phyloP scores from a whole-genome alignment of 2,113 vertebrate genomes.

The Eira barbara region DNA sequence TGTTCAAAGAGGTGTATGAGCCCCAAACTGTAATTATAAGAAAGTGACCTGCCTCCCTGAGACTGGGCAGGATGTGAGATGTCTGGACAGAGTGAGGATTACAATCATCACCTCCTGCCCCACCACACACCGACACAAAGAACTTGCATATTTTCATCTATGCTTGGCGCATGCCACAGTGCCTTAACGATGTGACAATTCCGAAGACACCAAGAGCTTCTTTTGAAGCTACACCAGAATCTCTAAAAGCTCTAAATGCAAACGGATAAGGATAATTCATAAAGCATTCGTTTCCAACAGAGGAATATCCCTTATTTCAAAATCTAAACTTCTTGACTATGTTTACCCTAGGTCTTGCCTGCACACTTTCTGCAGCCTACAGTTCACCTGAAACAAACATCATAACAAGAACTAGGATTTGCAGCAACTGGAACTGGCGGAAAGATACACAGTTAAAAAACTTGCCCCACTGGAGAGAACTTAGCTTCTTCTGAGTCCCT shows the following conservation, averaged over 20 bases:
- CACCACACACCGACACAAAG: not conserved
- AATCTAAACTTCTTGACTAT: not conserved
- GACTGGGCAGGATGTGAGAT: conserved; percentile 15
- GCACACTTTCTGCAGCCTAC: not conserved
- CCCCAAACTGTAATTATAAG: conserved; percentile 79
- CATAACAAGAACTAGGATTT: not conserved
- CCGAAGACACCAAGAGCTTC: not conserved
- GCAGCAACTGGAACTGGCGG: not conserved
- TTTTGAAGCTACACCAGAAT: not conserved
- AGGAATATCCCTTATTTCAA: not conserved
- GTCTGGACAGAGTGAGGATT: conserved; percentile 55
- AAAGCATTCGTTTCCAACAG: not conserved
- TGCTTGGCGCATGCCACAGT: not conserved
- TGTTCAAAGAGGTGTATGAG: conserved; percentile 79
- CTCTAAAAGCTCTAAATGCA: not conserved
- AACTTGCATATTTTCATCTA: not conserved
- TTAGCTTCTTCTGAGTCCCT: not conserved
- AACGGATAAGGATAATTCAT: not conserved
- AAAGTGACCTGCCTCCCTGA: conserved; percentile 62
- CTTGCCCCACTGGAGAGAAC: not conserved
- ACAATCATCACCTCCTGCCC: not conserved
- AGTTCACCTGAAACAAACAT: not conserved
- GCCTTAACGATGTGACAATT: not conserved
- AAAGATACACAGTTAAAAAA: not conserved
- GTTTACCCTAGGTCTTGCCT: not conserved